A percentile compares a stretch with the other conserved stretches of the same genome.
Evolutionary conservation across 2,113 vertebrate species (phyloP).

Genomic region (Montifringilla adamsi): DNA sequence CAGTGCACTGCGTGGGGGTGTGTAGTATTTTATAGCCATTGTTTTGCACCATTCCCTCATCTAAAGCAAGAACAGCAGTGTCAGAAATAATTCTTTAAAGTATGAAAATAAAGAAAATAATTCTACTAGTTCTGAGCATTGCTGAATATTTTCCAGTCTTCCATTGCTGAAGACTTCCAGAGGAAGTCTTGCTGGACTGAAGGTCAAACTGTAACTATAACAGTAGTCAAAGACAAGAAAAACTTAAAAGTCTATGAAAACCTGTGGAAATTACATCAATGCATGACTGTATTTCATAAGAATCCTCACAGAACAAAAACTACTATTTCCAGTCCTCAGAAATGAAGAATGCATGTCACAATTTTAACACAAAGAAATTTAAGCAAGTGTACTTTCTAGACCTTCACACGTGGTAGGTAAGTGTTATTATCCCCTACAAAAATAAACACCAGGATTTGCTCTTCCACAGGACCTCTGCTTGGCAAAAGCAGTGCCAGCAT

Average conservation of each 20-base stretch:
- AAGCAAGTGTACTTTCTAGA: not conserved
- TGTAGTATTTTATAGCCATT: not conserved
- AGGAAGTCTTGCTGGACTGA: not conserved
- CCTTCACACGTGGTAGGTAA: fast-evolving
- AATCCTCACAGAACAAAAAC: not conserved
- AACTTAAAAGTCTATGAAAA: not conserved
- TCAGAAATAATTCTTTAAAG: not conserved
- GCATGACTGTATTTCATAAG: not conserved
- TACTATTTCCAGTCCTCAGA: not conserved
- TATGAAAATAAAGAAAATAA: not conserved
- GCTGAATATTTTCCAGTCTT: not conserved
- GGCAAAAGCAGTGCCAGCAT: not conserved
- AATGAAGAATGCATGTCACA: not conserved
- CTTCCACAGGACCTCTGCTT: not conserved
- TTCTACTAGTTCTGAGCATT: not conserved
- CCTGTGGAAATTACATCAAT: not conserved
- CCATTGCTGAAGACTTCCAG: not conserved
- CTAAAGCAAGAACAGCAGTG: not conserved
- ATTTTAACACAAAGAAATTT: not conserved
- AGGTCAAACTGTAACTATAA: not conserved
- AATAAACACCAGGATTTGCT: not conserved
- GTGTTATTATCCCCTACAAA: not conserved
- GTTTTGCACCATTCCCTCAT: not conserved
- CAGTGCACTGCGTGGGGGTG: not conserved
- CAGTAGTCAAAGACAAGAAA: not conserved